phyloP scores from a whole-genome alignment of 2,113 vertebrate species.

The Gulo gulo region DNA sequence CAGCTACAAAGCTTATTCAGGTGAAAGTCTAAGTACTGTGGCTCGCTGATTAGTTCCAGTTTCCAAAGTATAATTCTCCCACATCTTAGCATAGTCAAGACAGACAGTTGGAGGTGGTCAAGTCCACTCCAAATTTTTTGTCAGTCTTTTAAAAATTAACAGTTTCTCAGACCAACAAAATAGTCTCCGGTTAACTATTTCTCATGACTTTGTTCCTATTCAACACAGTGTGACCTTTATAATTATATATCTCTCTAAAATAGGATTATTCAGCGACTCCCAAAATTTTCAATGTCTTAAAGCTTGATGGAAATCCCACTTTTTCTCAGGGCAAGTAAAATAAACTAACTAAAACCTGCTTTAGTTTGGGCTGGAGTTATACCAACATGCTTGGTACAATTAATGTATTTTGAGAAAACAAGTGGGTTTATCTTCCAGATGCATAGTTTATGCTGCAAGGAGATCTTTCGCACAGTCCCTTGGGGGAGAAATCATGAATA shows the following conservation, averaged over 20 bases:
- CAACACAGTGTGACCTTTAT: not conserved
- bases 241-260: not conserved
- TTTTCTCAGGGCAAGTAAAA: not conserved
- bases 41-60: not conserved
- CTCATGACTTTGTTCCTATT: not conserved
- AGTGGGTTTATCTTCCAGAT: not conserved
- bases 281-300: conserved; percentile 1
- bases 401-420: not conserved
- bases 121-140: not conserved
- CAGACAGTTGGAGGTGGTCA: not conserved
- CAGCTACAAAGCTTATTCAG: not conserved
- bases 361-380: not conserved
- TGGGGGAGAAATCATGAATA: not conserved
- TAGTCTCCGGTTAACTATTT: not conserved
- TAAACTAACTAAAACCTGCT: not conserved
- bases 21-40: not conserved
- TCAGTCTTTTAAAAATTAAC: not conserved
- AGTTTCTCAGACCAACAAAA: not conserved
- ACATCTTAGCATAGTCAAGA: not conserved
- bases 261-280: conserved; percentile 17
- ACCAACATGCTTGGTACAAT: not conserved
- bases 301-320: not conserved
- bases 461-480: not conserved
- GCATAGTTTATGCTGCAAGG: not conserved
- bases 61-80: not conserved